These are phyloP conservation scores for Thereuonema tuberculata DNA, from an alignment of 1,140 invertebrate genomes.

Conservation along the genomic window DNA sequence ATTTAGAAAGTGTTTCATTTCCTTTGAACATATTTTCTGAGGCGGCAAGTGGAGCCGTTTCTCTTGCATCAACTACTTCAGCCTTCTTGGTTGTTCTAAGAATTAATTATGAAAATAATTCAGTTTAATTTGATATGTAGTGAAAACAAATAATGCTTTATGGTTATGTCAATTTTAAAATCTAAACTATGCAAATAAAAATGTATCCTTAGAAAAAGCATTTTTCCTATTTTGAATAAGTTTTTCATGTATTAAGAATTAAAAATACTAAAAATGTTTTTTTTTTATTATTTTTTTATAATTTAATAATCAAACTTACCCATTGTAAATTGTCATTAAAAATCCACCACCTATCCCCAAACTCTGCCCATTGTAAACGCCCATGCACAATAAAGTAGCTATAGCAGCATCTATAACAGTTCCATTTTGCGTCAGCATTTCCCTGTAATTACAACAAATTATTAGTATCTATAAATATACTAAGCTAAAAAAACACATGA, in stretches of 20 bases:
- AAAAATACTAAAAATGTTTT: no score
- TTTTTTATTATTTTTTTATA: neutral
- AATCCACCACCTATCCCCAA: slow-evolving; percentile 42
- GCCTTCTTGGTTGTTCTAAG: slow-evolving; percentile 14
- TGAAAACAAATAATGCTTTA: no score
- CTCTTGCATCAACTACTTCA: slow-evolving; percentile 54
- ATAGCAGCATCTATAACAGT: slow-evolving; percentile 81
- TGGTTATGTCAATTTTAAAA: no score
- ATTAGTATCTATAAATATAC: no score
- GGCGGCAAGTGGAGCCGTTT: slow-evolving; percentile 51
- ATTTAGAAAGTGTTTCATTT: slow-evolving; percentile 32
- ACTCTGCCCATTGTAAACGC: slow-evolving; percentile 66
- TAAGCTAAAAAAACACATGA: no score
- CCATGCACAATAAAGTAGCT: slow-evolving; percentile 68
- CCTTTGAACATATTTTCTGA: slow-evolving; percentile 49
- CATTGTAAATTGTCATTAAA: slow-evolving; percentile 16
- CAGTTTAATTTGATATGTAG: no score
- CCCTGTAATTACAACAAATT: slow-evolving; percentile 36
- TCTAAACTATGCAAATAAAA: no score
- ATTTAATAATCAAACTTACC: neutral
- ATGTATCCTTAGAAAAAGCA: no score
- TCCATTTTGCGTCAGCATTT: slow-evolving; percentile 60
- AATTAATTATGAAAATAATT: no score
- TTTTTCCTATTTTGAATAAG: no score
- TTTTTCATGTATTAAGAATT: no score